A percentile compares a stretch with the other conserved stretches of the same genome.
phyloP scores from a whole-genome alignment of 2,113 vertebrate genomes.

The Odontophorus gujanensis region DNA sequence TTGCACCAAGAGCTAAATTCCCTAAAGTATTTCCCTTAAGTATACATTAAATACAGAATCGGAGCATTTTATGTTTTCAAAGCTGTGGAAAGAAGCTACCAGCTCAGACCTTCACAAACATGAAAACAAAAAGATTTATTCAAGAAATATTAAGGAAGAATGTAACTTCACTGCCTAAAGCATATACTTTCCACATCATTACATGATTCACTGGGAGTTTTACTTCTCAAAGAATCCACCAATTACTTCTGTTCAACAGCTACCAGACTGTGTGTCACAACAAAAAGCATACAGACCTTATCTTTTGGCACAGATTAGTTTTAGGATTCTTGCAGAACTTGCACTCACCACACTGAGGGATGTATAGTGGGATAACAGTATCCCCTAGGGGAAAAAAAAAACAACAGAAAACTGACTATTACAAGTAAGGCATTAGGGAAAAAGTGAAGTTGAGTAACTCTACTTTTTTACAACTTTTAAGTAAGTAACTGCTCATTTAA shows the following conservation, averaged over 20 bases:
- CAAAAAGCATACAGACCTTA: constrained; percentile 76
- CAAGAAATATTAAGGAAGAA: not conserved
- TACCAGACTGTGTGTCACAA: not conserved
- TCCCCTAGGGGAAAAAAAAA: constrained; percentile 74
- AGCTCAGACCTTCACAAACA: not conserved
- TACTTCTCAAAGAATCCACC: not conserved
- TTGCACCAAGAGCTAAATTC: not conserved
- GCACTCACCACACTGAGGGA: constrained; percentile 86
- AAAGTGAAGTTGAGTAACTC: not conserved
- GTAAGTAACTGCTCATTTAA: not conserved
- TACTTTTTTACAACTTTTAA: not conserved
- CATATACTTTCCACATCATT: not conserved
- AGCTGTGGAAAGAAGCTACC: not conserved
- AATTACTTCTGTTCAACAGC: not conserved
- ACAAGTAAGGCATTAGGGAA: not conserved
- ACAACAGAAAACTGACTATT: not conserved
- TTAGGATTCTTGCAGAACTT: constrained; percentile 86
- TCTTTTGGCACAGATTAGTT: constrained; percentile 87
- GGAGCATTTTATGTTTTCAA: not conserved
- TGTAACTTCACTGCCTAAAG: not conserved
- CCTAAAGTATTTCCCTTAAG: not conserved
- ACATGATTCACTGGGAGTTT: not conserved
- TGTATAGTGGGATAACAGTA: constrained; percentile 82
- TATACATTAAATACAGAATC: not conserved
- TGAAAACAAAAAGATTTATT: not conserved